Evolutionary conservation across 1,140 invertebrate genomes (phyloP).

Genomic region (Bombus superbus): DNA sequence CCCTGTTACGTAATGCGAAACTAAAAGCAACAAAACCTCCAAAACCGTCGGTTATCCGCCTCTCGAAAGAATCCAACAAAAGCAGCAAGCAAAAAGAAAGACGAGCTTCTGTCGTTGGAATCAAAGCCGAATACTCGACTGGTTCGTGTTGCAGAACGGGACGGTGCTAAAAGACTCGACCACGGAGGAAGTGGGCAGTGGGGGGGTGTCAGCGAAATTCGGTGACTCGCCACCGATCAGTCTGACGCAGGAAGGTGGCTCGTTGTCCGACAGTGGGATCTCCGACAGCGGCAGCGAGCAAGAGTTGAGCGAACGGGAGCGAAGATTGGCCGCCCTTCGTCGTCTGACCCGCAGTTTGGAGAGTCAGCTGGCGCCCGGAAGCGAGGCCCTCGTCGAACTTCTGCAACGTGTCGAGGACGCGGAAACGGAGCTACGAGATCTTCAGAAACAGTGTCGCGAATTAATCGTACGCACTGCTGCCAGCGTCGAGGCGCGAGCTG

Average conservation of each 20-base stretch:
- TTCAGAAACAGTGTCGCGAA: conserved; percentile 91
- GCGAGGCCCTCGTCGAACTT: conserved; percentile 83
- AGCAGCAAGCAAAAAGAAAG: not conserved
- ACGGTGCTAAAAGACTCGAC: conserved; percentile 57
- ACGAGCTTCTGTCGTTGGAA: too few relatives aligned
- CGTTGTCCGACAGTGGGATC: conserved; percentile 89
- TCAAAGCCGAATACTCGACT: not conserved
- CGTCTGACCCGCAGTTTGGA: conserved; percentile 87
- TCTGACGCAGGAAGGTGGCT: conserved; percentile 83
- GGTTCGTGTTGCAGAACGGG: conserved; percentile 71
- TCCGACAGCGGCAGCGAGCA: conserved; percentile 90
- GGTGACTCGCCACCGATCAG: conserved; percentile 66
- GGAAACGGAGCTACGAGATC: conserved; percentile 89
- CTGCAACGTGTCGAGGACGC: conserved; percentile 89
- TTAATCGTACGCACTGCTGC: conserved; percentile 87
- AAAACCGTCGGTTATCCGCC: too few relatives aligned
- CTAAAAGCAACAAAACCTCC: not conserved
- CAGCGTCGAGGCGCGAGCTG: conserved; percentile 78
- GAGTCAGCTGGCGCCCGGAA: conserved; percentile 86
- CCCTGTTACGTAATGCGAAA: not conserved
- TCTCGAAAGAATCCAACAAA: not conserved
- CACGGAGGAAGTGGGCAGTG: conserved; percentile 60
- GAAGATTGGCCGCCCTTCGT: conserved; percentile 86
- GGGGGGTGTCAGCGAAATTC: conserved; percentile 65
- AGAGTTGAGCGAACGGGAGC: conserved; percentile 88